A percentile compares a stretch with the other conserved stretches of the same genome.
These are phyloP conservation scores for Hippopotamus amphibius DNA, from an alignment of 2,113 vertebrate genomes.

Conservation along the genomic window DNA sequence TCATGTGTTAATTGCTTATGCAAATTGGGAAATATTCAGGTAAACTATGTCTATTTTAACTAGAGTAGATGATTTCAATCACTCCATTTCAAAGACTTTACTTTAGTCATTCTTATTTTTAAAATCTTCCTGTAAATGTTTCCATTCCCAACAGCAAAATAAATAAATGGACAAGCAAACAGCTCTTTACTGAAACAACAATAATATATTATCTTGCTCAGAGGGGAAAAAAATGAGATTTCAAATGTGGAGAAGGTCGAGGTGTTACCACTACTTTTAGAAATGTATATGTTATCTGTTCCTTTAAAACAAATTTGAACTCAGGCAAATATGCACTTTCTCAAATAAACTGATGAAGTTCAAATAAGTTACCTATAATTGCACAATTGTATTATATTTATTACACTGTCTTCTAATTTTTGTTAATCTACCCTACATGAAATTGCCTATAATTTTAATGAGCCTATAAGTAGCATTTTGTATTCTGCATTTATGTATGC, in stretches of 20 bases:
- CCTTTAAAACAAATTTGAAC: neutral
- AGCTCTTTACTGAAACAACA: neutral
- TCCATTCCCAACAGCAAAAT: neutral
- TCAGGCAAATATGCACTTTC: neutral
- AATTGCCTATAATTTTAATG: neutral
- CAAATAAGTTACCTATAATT: neutral
- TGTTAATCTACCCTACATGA: neutral
- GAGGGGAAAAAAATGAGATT: neutral
- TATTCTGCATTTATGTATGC: neutral
- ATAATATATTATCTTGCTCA: neutral
- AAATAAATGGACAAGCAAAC: neutral
- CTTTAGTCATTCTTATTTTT: neutral
- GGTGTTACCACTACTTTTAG: neutral
- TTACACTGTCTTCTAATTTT: neutral
- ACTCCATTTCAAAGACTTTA: conserved; percentile 34
- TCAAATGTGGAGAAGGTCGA: neutral
- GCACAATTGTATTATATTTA: neutral
- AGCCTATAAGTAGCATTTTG: neutral
- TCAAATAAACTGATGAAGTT: conserved; percentile 1
- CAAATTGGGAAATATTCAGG: neutral
- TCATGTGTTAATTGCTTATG: neutral
- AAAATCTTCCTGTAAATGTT: neutral
- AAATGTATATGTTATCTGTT: neutral
- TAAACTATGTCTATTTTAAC: conserved; percentile 24
- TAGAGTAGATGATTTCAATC: conserved; percentile 17